These are phyloP conservation scores for Argynnis bischoffii DNA, from an alignment of 2,888 invertebrate species.

Conservation along the genomic window DNA sequence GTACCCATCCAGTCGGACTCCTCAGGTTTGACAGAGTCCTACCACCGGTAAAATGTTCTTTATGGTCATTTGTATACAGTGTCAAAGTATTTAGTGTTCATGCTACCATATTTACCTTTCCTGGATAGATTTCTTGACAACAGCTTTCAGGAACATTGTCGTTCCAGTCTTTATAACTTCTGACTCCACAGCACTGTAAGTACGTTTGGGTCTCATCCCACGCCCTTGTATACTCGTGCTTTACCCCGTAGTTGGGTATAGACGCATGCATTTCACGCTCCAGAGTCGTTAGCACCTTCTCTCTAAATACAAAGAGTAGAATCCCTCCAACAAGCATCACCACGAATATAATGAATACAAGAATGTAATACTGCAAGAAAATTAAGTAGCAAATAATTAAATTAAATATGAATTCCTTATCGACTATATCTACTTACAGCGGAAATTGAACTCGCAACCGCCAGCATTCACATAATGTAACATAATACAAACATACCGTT, in stretches of 20 bases:
- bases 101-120: slow-evolving; percentile 63
- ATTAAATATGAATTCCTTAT: no score
- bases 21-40: no score
- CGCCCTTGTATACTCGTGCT: slow-evolving; percentile 87
- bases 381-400: not conserved
- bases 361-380: slow-evolving; percentile 90
- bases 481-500: slow-evolving; percentile 81
- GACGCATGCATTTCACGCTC: slow-evolving; percentile 90
- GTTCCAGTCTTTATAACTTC: slow-evolving; percentile 89
- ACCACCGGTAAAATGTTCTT: no score
- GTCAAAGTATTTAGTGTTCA: no score
- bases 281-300: slow-evolving; percentile 89
- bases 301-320: slow-evolving; percentile 94
- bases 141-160: slow-evolving; percentile 89
- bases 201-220: slow-evolving; percentile 95
- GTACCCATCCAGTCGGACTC: no score
- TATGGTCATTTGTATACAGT: no score
- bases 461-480: not conserved
- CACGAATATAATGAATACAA: slow-evolving; percentile 93
- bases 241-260: slow-evolving; percentile 87
- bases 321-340: slow-evolving; percentile 95
- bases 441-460: no score
- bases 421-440: no score
- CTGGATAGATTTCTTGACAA: slow-evolving; percentile 85
- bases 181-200: slow-evolving; percentile 93